phyloP scores from a whole-genome alignment of 2,888 invertebrate species.

The Tipula unca region DNA sequence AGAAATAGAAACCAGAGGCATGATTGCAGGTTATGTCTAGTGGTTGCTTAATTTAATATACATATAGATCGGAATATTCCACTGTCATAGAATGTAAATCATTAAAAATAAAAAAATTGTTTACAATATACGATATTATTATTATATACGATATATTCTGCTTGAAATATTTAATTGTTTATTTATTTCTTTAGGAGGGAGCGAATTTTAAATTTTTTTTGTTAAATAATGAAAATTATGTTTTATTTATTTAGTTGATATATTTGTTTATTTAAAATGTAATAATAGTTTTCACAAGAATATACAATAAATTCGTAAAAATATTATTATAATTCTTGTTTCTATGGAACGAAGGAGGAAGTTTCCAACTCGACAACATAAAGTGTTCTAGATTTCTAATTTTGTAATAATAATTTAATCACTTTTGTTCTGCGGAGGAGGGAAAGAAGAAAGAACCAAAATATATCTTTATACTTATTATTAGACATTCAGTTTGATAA shows the following conservation, averaged over 20 bases:
- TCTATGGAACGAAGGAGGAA: not conserved
- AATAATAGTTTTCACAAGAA: not conserved
- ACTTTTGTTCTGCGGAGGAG: not conserved
- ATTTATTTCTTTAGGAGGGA: not conserved
- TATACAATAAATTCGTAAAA: not conserved
- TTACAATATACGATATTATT: not conserved
- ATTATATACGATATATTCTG: not conserved
- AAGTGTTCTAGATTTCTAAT: not conserved
- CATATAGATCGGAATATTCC: not conserved
- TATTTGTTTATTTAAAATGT: not conserved
- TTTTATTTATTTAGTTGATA: not conserved
- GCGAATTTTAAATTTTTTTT: not conserved
- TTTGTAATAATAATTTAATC: not conserved
- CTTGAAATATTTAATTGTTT: not conserved
- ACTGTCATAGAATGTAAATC: not conserved
- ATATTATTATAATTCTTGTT: not conserved
- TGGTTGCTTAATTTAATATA: not conserved
- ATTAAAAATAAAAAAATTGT: not conserved
- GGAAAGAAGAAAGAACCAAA: too few species aligned
- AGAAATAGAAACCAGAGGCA: not conserved
- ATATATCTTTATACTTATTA: too few species aligned
- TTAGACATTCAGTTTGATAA: too few species aligned
- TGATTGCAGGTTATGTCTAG: not conserved
- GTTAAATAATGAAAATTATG: not conserved
- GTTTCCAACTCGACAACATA: not conserved